These are phyloP conservation scores for Eledona agricola DNA, from an alignment of 2,888 invertebrate species.

Conservation along the genomic window DNA sequence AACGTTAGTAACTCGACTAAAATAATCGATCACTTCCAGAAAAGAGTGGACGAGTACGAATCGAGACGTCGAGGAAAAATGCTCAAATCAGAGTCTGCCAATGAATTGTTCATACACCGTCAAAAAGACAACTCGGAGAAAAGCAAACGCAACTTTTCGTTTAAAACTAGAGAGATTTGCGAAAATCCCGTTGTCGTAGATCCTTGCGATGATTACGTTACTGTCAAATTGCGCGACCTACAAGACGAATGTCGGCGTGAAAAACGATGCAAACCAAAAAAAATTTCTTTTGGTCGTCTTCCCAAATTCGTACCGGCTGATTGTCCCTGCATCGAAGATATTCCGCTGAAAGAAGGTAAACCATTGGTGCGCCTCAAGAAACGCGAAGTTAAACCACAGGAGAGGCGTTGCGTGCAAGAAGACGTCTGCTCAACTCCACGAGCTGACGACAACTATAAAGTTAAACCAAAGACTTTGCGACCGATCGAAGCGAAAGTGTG, in stretches of 20 bases:
- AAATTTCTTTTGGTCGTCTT: conserved; percentile 14
- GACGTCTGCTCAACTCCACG: conserved; percentile 11
- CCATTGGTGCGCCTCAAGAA: conserved; percentile 36
- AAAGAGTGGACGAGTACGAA: too few species aligned
- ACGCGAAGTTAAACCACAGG: conserved; percentile 8
- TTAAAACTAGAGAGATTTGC: background rate
- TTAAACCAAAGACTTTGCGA: conserved; percentile 34
- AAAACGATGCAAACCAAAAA: conserved; percentile 21
- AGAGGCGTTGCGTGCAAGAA: background rate
- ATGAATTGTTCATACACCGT: too few species aligned
- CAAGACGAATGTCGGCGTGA: conserved; percentile 16
- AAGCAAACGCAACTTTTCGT: background rate
- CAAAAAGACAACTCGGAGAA: background rate
- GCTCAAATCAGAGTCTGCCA: too few species aligned
- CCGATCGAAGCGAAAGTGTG: conserved; percentile 16
- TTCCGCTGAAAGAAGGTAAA: conserved; percentile 24
- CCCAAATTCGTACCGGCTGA: conserved; percentile 19
- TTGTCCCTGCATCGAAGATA: conserved; percentile 29
- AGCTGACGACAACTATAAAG: conserved; percentile 37
- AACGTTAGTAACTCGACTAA: conserved; percentile 5
- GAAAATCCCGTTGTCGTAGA: background rate
- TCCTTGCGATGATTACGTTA: conserved; percentile 17
- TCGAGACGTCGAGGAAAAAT: too few species aligned
- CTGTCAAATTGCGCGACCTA: conserved; percentile 24
- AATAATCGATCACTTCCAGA: background rate